Base-by-base conservation (phyloP, 2,888 invertebrate species). In the Oligia strigilis region DNA sequence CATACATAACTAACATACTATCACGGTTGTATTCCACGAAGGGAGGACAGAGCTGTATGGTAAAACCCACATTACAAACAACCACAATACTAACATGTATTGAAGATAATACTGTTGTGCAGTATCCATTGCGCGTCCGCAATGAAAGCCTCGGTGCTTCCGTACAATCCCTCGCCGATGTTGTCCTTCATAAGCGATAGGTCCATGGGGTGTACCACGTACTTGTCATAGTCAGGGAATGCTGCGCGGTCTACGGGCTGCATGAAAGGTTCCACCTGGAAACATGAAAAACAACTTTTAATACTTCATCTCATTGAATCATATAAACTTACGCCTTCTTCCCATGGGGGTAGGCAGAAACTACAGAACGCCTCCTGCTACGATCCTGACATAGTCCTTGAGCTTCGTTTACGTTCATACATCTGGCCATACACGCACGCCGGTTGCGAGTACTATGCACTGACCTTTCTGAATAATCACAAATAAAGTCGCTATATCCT, bases 41-140 rank as follows among this genome's bases (percentile, higher is more conserved):
- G 8, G 17, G 19, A 29, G 17, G n/a, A n/a, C 43, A 43, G 43
- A 46, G 2, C 9, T 67, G 4, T 67, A n/a, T 43, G 8, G 9
- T 46, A 69, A 46, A 1, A 55, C 19, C n/a, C 11, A 69, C 29
- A 9, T 9, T 17, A 49, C 19, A 49, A 19, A 70, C 14, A 52
- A 52, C 14, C n/a, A 55, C 3, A 40, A 83, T 77, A 97, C 98
- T 97, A 97, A 98, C 99, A 97, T 91, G 99, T 98, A 96, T 99
- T 99, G 93, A 98, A 99, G 84, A 99, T 98, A 81, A 98, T 98
- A 92, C 99, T 98, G 95, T 99, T 99, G 94, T 99, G 99, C 75
- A 99, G 97, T 91, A 99, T 98, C 99, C 99, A 99, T 94, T 99
- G 99, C 14, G 98, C 98, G 94, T 99, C 99, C 1, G 98, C 98